Evolutionary conservation across 2,888 invertebrate genomes (phyloP).

Genomic region (Kryphioiulus occultus): DNA sequence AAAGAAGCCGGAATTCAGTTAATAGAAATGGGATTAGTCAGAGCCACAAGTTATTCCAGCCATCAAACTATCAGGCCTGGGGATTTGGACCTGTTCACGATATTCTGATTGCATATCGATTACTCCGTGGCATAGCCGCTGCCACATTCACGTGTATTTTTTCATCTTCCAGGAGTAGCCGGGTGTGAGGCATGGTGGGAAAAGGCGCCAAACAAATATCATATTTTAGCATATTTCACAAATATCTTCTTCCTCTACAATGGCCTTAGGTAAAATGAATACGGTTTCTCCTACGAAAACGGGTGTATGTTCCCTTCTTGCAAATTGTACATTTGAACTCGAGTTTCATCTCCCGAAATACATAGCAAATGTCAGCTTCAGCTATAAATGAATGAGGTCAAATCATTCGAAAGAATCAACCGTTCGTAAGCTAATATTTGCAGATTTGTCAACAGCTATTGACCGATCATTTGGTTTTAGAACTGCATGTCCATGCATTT

Average conservation of each 20-base stretch:
- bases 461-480: too few relatives aligned
- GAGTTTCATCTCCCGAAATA: too few relatives aligned
- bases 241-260: not conserved
- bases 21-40: slow-evolving; percentile 23
- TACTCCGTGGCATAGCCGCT: not conserved
- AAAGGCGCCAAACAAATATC: not conserved
- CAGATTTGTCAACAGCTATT: too few relatives aligned
- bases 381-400: too few relatives aligned
- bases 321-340: too few relatives aligned
- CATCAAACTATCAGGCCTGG: slow-evolving; percentile 23
- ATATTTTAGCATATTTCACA: slow-evolving; percentile 8
- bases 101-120: slow-evolving; percentile 23
- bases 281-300: too few relatives aligned
- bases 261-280: not conserved
- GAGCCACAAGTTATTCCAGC: slow-evolving; percentile 23
- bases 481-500: too few relatives aligned
- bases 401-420: too few relatives aligned
- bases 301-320: too few relatives aligned
- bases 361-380: too few relatives aligned
- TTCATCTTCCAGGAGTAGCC: not conserved
- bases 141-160: not conserved
- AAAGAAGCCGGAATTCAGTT: slow-evolving; percentile 23
- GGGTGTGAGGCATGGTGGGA: not conserved
- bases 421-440: too few relatives aligned
- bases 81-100: slow-evolving; percentile 23